A percentile compares a stretch with the other conserved stretches of the same genome.
These are phyloP conservation scores for Cybosia mesomella DNA, from an alignment of 2,888 invertebrate genomes.

Conservation along the genomic window DNA sequence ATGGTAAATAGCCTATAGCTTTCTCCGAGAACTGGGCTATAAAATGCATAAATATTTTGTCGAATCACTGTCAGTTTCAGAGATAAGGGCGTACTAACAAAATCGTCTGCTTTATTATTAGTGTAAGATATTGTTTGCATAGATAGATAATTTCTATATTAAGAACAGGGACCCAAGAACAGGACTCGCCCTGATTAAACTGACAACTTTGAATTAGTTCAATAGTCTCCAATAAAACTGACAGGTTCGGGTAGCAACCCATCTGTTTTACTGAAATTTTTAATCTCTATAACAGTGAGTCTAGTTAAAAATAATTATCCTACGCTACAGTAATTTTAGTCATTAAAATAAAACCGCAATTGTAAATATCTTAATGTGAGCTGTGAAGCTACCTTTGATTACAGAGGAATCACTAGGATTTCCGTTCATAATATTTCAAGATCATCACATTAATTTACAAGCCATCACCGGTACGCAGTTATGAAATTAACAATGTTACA, in stretches of 20 bases:
- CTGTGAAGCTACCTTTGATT: not conserved
- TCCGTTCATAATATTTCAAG: constrained; percentile 36
- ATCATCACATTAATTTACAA: constrained; percentile 23
- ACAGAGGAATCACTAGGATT: constrained; percentile 28
- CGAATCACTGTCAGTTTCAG: not conserved
- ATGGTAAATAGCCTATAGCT: not conserved
- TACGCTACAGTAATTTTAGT: constrained; percentile 6
- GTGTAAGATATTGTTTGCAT: not conserved
- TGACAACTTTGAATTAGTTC: constrained; percentile 1
- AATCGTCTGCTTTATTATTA: not conserved
- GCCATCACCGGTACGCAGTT: not conserved
- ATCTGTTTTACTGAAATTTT: not conserved
- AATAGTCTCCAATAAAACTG: not conserved
- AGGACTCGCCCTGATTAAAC: not conserved
- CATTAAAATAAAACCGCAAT: not conserved
- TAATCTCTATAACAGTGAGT: not conserved
- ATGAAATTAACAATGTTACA: not conserved
- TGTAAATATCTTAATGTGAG: not conserved
- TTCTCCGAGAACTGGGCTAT: not conserved
- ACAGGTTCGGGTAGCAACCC: not conserved
- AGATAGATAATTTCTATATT: not conserved
- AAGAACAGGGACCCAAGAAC: not conserved
- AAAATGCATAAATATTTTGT: not conserved
- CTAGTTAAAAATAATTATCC: not conserved
- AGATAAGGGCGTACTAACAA: not conserved